Percentiles rank a stretch among this genome's conserved stretches.
Evolutionary conservation across 2,888 invertebrate species (phyloP).

Genomic region (Metellina segmentata): DNA sequence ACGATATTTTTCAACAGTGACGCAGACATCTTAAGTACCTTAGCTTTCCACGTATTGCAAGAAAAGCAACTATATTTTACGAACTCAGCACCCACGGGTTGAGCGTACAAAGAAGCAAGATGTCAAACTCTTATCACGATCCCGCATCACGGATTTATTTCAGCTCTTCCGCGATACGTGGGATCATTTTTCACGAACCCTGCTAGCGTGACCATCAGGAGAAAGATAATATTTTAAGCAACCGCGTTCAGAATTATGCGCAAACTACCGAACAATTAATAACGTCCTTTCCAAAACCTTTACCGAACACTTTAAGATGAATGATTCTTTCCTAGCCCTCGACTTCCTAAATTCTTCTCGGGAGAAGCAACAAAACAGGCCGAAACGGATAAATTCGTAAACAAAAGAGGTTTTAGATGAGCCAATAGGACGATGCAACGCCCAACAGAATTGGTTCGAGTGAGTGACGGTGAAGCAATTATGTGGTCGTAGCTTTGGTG

Average conservation of each 20-base stretch:
- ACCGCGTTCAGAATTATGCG: conserved; percentile 37
- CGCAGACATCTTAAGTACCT: too few species aligned
- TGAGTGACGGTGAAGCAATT: conserved; percentile 13
- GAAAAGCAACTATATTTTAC: too few species aligned
- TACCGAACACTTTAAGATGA: conserved; percentile 44
- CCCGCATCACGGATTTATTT: conserved; percentile 19
- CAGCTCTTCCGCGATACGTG: conserved; percentile 8
- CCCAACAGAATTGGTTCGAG: neutral
- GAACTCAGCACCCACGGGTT: neutral
- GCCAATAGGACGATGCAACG: conserved; percentile 11
- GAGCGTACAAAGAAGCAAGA: conserved; percentile 7
- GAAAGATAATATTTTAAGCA: conserved; percentile 51
- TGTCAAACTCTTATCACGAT: conserved; percentile 36
- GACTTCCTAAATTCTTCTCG: conserved; percentile 1
- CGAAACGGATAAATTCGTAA: neutral
- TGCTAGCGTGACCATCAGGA: conserved; percentile 50
- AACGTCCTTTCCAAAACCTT: conserved; percentile 27
- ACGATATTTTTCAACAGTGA: too few species aligned
- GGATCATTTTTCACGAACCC: conserved; percentile 54
- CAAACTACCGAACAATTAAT: conserved; percentile 55
- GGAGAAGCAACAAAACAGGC: neutral
- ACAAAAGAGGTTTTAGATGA: conserved; percentile 2
- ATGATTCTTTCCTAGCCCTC: conserved; percentile 30
- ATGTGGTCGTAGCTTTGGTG: conserved; percentile 15
- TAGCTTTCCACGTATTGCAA: too few species aligned